Base-by-base conservation (phyloP, 1,140 invertebrate genomes). In the Hycleus cichorii region DNA sequence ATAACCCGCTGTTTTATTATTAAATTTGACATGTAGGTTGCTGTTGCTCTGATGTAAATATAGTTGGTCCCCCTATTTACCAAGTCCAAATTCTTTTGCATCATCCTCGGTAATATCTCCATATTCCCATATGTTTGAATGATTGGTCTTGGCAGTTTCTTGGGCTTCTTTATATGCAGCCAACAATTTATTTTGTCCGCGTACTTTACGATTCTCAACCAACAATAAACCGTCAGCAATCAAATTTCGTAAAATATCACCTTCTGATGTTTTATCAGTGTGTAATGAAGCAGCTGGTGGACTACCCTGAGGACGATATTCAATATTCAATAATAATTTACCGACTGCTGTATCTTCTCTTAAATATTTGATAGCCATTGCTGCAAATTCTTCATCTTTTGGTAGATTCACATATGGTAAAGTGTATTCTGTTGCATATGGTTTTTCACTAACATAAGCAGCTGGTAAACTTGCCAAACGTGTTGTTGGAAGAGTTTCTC, bases 21-120 rank as follows among this genome's bases (percentile, higher is more conserved):
- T 55, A 18, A 18, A 18, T 55, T 47, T 47, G 39, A 55, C 11
- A 42, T 55, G 52, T 55, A 55, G 52, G 52, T 55, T 55, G 39
- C 32, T 55, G 52, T 55, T 39, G 52, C 52, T 55, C 52, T 55
- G 52, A 55, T 47, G 39, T 7, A 18, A 18, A 18, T 32, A 7
- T 32, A 55, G 11, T 11, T 55, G 52, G 52, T 55, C 52, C 52
- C 52, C 40, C 39, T 64, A 70, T 54, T 64, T 66, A 39, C 67
- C 64, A n/a, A 69, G 58, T 39, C 88, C 89, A 77, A 93, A 93
- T 75, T 95, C 91, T 61, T 86, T 85, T n/a, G 91, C 90, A 76
- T 97, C 93, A 68, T 97, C 95, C 64, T 93, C 93, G 53, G 89
- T 92, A 70, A 97, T 91, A 72, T 98, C 95, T 11, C 95, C 95